Evolutionary conservation across 2,113 vertebrate genomes (phyloP).

Genomic region (Cephalopterus ornatus): DNA sequence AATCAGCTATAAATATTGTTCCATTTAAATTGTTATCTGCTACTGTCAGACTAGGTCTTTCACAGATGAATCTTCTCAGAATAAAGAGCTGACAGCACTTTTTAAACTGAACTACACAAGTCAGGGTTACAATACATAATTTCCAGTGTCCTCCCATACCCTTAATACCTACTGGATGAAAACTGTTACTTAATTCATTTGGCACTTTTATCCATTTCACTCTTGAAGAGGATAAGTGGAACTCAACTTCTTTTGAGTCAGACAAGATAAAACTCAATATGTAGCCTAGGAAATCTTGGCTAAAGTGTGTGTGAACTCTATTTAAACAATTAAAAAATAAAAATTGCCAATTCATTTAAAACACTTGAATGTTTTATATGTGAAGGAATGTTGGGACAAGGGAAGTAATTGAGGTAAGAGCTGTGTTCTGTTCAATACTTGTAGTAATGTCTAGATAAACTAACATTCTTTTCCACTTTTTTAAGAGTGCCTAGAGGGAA

Average conservation of each 20-base stretch:
- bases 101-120: not conserved
- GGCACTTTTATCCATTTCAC: not conserved
- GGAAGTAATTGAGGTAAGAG: not conserved
- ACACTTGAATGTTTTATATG: not conserved
- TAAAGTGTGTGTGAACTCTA: not conserved
- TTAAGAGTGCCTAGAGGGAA: not conserved
- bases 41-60: constrained; percentile 1
- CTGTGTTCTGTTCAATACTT: not conserved
- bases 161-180: not conserved
- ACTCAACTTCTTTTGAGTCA: not conserved
- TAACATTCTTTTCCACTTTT: not conserved
- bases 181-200: not conserved
- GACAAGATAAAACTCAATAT: not conserved
- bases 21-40: not conserved
- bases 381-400: not conserved
- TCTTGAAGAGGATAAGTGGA: not conserved
- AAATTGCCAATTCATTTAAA: not conserved
- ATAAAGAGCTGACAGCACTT: not conserved
- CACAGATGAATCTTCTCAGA: not conserved
- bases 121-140: not conserved
- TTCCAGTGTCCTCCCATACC: not conserved
- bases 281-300: not conserved
- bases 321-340: not conserved
- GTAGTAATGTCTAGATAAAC: not conserved
- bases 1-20: constrained; percentile 5